These are phyloP conservation scores for Rosalia funebris DNA, from an alignment of 2,888 invertebrate species.

Conservation along the genomic window DNA sequence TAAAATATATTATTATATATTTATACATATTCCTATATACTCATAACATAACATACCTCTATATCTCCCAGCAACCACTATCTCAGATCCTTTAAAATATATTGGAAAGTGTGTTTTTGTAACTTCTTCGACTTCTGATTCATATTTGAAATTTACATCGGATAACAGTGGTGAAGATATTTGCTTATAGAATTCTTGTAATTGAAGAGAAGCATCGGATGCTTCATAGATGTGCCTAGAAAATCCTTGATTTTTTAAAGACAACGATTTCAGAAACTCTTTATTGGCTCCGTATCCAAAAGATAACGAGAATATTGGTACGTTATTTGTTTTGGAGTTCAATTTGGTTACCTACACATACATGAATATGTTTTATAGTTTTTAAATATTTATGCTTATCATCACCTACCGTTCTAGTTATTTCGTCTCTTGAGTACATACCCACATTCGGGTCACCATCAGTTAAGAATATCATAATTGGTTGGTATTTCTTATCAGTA, in stretches of 20 bases:
- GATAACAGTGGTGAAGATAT: slow-evolving; percentile 75
- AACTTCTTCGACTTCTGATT: slow-evolving; percentile 66
- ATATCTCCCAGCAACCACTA: slow-evolving; percentile 69
- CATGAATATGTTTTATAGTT: not conserved
- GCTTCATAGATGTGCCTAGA: slow-evolving; percentile 77
- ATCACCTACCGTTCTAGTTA: slow-evolving; percentile 49
- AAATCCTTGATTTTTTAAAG: slow-evolving; percentile 73
- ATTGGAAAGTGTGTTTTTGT: slow-evolving; percentile 69
- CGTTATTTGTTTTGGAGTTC: slow-evolving; percentile 62
- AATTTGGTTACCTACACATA: slow-evolving; percentile 60
- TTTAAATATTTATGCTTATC: too few relatives aligned
- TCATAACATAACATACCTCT: too few relatives aligned
- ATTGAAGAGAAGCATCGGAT: slow-evolving; percentile 73
- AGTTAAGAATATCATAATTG: slow-evolving; percentile 72
- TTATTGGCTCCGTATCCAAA: slow-evolving; percentile 77
- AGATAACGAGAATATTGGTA: slow-evolving; percentile 72
- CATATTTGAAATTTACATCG: slow-evolving; percentile 73
- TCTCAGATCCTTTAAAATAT: slow-evolving; percentile 72
- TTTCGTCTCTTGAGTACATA: slow-evolving; percentile 65
- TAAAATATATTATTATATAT: too few relatives aligned
- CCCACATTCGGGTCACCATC: slow-evolving; percentile 73
- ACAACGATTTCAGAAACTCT: slow-evolving; percentile 72
- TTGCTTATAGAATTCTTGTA: slow-evolving; percentile 73
- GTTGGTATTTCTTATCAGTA: slow-evolving; percentile 62
- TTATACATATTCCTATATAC: too few relatives aligned